These are phyloP conservation scores for Chaetorhynchus papuensis DNA, from an alignment of 2,113 vertebrate species.

Conservation along the genomic window DNA sequence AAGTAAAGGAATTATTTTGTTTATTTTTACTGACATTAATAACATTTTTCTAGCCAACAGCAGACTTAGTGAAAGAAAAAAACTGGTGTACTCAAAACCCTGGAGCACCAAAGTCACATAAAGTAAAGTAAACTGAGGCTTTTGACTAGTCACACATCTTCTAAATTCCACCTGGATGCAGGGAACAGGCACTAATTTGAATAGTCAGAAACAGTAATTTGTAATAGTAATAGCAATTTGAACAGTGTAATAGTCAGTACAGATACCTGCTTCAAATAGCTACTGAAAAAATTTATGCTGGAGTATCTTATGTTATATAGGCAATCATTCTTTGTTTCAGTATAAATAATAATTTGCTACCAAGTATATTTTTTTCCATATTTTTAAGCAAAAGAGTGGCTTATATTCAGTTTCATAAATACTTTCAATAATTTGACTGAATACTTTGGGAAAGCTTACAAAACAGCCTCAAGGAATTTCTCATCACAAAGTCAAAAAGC, in stretches of 20 bases:
- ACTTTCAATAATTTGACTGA: not conserved
- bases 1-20: not conserved
- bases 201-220: not conserved
- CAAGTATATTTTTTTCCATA: not conserved
- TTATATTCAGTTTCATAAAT: not conserved
- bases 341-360: not conserved
- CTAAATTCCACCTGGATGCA: not conserved
- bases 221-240: not conserved
- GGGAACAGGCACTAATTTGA: not conserved
- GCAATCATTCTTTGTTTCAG: not conserved
- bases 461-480: not conserved
- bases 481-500: not conserved
- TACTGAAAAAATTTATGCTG: not conserved
- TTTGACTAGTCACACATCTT: accelerated
- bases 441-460: not conserved
- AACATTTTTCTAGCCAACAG: not conserved
- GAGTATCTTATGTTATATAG: not conserved
- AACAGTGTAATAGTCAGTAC: not conserved
- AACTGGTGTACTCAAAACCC: not conserved
- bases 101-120: not conserved
- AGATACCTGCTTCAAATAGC: not conserved
- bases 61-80: not conserved
- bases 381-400: not conserved
- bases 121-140: not conserved
- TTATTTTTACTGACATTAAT: not conserved